Percentiles rank a stretch among this genome's conserved stretches.
Conservation (phyloP, 2,797 vertebrate genomes). For the Stomatorhinus walkeri region DNA sequence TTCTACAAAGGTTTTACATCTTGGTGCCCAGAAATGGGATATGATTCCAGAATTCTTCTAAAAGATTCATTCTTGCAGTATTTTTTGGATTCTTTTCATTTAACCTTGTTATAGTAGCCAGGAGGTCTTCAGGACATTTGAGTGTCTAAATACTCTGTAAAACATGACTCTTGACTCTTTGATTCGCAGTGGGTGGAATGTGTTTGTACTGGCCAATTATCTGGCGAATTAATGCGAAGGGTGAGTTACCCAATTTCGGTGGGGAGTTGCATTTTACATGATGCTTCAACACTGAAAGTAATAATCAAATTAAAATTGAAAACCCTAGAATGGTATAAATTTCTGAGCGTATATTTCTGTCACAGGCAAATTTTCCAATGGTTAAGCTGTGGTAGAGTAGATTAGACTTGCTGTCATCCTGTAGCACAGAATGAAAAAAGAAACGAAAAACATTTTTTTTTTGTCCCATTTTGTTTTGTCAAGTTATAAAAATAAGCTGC, state of each 20-base stretch:
- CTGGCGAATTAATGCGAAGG: not conserved
- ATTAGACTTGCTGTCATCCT: not conserved
- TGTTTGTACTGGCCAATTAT: not conserved
- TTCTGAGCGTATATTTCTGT: not conserved
- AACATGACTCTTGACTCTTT: not conserved
- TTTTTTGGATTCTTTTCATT: not conserved
- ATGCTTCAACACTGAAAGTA: not conserved
- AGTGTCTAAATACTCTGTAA: not conserved
- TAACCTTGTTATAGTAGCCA: not conserved
- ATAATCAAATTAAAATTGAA: not conserved
- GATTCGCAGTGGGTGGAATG: not conserved
- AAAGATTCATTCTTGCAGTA: not conserved
- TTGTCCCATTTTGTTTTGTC: not conserved
- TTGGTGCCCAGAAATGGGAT: not conserved
- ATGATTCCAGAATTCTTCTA: not conserved
- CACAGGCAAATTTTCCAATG: not conserved
- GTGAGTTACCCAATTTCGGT: not conserved
- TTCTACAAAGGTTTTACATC: not conserved
- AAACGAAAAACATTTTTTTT: not conserved
- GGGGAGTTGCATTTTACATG: not conserved
- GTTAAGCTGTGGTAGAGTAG: not conserved
- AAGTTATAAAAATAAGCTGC: not conserved
- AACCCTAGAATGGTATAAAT: not conserved
- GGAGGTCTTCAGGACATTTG: not conserved
- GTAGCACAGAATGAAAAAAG: not conserved